A percentile compares a stretch with the other conserved stretches of the same genome.
Evolutionary conservation across 2,113 vertebrate species (phyloP).

Genomic region (Nansenia antarctica): DNA sequence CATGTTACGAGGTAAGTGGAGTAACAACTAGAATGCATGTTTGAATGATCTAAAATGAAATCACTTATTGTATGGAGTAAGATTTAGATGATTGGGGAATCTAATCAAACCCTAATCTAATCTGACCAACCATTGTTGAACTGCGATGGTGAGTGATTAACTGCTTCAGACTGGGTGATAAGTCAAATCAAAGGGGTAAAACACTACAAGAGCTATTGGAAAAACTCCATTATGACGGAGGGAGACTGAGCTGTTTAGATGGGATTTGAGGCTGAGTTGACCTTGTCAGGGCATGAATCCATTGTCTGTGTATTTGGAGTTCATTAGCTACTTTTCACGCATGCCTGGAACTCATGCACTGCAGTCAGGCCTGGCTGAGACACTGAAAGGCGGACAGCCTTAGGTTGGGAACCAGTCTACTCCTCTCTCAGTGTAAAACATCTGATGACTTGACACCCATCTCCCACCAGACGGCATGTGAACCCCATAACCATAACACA

Average conservation of each 20-base stretch:
- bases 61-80: background rate
- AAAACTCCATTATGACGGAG: too few species aligned
- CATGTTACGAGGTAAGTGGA: constrained; percentile 77
- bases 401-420: constrained; percentile 10
- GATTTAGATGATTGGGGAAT: background rate
- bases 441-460: constrained; percentile 23
- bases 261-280: too few species aligned
- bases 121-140: too few species aligned
- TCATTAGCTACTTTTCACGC: constrained; percentile 58
- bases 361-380: background rate
- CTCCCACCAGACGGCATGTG: background rate
- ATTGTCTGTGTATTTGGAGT: constrained; percentile 44
- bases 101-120: background rate
- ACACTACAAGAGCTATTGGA: too few species aligned
- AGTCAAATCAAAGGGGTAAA: too few species aligned
- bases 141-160: too few species aligned
- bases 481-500: too few species aligned
- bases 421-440: background rate
- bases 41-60: background rate
- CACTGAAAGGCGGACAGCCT: background rate
- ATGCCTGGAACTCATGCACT: constrained; percentile 47
- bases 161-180: too few species aligned
- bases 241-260: constrained; percentile 5
- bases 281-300: constrained; percentile 15
- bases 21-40: background rate